Conservation (phyloP, 2,888 invertebrate species). For the Portevinia maculata region DNA sequence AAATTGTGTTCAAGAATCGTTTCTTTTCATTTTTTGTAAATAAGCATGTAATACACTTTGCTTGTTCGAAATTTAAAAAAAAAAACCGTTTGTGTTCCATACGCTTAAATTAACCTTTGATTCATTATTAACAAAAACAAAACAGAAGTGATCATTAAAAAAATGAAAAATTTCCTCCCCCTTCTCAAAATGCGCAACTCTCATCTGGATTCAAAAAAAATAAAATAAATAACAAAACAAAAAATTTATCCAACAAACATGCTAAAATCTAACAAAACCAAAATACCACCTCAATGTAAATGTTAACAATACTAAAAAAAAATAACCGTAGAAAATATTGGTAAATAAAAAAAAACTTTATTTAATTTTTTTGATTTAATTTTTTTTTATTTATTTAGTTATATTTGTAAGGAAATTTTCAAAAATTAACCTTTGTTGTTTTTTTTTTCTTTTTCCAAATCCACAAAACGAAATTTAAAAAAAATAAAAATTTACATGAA, state of each 20-base stretch:
- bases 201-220: slow-evolving; percentile 74
- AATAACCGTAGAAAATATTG: slow-evolving; percentile 80
- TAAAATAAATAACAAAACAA: slow-evolving; percentile 72
- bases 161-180: slow-evolving; percentile 71
- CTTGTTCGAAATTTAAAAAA: slow-evolving; percentile 58
- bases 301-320: slow-evolving; percentile 62
- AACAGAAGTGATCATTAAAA: slow-evolving; percentile 56
- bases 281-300: slow-evolving; percentile 65
- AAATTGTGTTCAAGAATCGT: slow-evolving; percentile 26
- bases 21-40: slow-evolving; percentile 1
- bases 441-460: slow-evolving; percentile 68
- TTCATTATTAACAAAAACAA: slow-evolving; percentile 48
- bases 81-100: slow-evolving; percentile 5
- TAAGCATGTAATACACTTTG: slow-evolving; percentile 28
- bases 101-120: slow-evolving; percentile 52
- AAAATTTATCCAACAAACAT: slow-evolving; percentile 77
- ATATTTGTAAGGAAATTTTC: slow-evolving; percentile 44
- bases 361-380: slow-evolving; percentile 34
- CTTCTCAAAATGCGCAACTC: slow-evolving; percentile 74
- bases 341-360: slow-evolving; percentile 77
- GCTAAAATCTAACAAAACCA: slow-evolving; percentile 69
- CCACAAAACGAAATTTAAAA: slow-evolving; percentile 38
- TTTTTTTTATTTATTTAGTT: slow-evolving; percentile 25
- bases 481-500: slow-evolving; percentile 37
- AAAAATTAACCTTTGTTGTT: slow-evolving; percentile 68